phyloP scores from a whole-genome alignment of 2,888 invertebrate species.

The Thera obeliscata region DNA sequence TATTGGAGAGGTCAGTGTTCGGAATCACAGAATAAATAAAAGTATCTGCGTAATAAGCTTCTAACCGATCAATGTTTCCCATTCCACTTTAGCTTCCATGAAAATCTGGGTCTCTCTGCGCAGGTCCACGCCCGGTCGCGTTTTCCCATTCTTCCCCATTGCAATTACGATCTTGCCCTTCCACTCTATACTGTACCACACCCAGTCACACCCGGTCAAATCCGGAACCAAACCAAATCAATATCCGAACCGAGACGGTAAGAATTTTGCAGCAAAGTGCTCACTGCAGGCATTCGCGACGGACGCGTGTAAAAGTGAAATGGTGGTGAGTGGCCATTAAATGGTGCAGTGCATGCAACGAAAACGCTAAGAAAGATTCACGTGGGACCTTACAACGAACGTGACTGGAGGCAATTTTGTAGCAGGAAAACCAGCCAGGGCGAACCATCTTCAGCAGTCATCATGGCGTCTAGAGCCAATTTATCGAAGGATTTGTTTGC shows the following conservation, averaged over 20 bases:
- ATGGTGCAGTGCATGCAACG: neutral
- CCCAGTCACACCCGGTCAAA: neutral
- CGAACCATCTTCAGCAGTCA: slow-evolving; percentile 5
- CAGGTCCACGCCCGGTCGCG: neutral
- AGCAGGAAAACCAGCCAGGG: slow-evolving; percentile 10
- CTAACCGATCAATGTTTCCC: too few relatives aligned
- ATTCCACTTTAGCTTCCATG: neutral
- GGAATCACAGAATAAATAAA: too few relatives aligned
- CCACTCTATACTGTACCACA: neutral
- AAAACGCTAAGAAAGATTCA: neutral
- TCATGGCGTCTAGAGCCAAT: neutral
- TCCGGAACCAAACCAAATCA: neutral
- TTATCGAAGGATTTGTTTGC: slow-evolving; percentile 10
- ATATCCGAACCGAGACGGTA: neutral
- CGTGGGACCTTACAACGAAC: too few relatives aligned
- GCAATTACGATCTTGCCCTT: neutral
- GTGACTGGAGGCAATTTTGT: too few relatives aligned
- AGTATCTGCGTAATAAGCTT: too few relatives aligned
- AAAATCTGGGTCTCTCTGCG: neutral
- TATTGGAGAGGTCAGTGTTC: too few relatives aligned
- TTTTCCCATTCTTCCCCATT: neutral
- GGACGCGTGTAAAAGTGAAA: neutral
- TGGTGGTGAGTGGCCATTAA: neutral
- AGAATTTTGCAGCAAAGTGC: neutral
- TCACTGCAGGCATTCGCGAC: too few relatives aligned